These are phyloP conservation scores for Troides helena DNA, from an alignment of 2,888 invertebrate genomes.

Conservation along the genomic window DNA sequence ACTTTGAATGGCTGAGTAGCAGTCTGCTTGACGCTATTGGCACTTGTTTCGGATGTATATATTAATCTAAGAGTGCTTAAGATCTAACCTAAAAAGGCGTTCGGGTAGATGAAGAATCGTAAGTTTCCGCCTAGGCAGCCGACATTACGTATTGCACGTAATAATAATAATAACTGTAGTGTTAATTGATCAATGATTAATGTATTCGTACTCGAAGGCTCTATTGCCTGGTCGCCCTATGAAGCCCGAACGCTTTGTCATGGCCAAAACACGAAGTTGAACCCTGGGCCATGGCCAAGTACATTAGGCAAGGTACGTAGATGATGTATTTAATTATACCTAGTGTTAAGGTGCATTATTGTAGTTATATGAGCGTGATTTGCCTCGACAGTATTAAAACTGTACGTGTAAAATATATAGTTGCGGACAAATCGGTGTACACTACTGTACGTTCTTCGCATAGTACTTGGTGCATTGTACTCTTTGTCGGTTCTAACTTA, in stretches of 20 bases:
- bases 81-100: neutral
- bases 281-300: neutral
- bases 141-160: neutral
- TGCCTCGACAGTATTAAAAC: constrained; percentile 77
- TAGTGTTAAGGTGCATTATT: constrained; percentile 67
- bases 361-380: constrained; percentile 56
- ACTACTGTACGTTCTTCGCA: constrained; percentile 75
- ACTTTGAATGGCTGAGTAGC: neutral
- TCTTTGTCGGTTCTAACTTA: constrained; percentile 57
- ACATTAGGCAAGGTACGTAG: neutral
- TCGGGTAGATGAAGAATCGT: neutral
- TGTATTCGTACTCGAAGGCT: neutral
- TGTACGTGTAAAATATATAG: constrained; percentile 70
- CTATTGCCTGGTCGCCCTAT: neutral
- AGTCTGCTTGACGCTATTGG: neutral
- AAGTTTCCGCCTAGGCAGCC: neutral
- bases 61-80: constrained; percentile 1
- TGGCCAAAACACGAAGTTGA: neutral
- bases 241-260: neutral
- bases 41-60: constrained; percentile 5
- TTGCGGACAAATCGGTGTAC: constrained; percentile 69
- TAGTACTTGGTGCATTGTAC: constrained; percentile 75
- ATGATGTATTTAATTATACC: constrained; percentile 45
- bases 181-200: neutral
- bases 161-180: neutral